phyloP scores from a whole-genome alignment of 1,140 invertebrate genomes.

The Nixonia krombeini region DNA sequence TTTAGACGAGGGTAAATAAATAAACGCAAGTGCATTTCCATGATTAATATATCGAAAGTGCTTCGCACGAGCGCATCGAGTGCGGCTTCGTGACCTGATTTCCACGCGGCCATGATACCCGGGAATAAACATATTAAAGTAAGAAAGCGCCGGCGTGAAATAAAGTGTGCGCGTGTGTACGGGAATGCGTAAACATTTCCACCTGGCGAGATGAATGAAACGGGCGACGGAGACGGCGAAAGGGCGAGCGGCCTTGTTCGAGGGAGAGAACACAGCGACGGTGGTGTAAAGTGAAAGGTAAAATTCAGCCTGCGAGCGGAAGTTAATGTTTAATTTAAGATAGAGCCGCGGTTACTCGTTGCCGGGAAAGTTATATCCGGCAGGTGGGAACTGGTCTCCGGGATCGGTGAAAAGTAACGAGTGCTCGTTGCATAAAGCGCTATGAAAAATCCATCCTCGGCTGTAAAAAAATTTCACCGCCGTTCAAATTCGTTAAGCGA shows the following conservation, averaged over 20 bases:
- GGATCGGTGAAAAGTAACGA: constrained; percentile 42
- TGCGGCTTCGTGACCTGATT: constrained; percentile 6
- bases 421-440: constrained; percentile 29
- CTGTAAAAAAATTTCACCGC: constrained; percentile 25
- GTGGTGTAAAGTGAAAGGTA: constrained; percentile 56
- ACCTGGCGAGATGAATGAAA: constrained; percentile 26
- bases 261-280: constrained; percentile 43
- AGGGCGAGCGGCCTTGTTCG: constrained; percentile 12
- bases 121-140: constrained; percentile 3
- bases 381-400: constrained; percentile 34
- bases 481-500: constrained; percentile 19
- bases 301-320: constrained; percentile 53
- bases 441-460: constrained; percentile 43
- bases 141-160: not conserved
- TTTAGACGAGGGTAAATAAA: no score
- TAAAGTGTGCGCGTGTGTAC: constrained; percentile 5
- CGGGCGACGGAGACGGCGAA: constrained; percentile 33
- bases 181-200: not conserved
- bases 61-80: no score
- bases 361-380: constrained; percentile 50
- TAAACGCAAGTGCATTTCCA: no score
- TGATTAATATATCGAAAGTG: no score
- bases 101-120: constrained; percentile 5
- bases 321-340: constrained; percentile 67
- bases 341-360: constrained; percentile 44